phyloP scores from a whole-genome alignment of 1,140 invertebrate genomes.

The Anastrepha obliqua region DNA sequence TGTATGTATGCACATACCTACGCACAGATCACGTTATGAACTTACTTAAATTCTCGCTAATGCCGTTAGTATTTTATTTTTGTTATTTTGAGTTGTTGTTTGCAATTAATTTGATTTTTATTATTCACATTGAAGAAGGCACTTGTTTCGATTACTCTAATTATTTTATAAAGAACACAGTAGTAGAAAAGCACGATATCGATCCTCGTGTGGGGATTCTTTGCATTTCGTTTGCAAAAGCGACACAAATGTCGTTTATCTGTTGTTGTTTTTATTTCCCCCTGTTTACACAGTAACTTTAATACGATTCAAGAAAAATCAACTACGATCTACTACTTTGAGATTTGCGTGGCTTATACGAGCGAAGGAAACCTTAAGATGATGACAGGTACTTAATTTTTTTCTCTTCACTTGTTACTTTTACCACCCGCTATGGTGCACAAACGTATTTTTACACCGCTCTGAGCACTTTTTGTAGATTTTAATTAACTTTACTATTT shows the following conservation, averaged over 20 bases:
- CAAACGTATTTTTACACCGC: slow-evolving; percentile 19
- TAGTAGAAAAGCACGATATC: slow-evolving; percentile 49
- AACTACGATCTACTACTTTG: slow-evolving; percentile 26
- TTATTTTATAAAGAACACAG: background rate
- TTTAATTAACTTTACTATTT: background rate
- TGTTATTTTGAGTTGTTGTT: slow-evolving; percentile 29
- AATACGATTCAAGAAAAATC: background rate
- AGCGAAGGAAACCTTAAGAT: slow-evolving; percentile 32
- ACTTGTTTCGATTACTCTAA: slow-evolving; percentile 52
- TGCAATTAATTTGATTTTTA: background rate
- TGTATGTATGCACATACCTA: background rate
- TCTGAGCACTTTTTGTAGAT: background rate
- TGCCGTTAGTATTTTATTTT: background rate
- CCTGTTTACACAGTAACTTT: background rate
- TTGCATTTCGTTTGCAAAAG: slow-evolving; percentile 35
- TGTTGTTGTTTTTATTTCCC: background rate
- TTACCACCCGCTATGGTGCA: background rate
- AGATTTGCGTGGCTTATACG: slow-evolving; percentile 17
- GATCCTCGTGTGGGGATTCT: slow-evolving; percentile 55
- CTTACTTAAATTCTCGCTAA: background rate
- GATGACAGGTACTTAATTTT: slow-evolving; percentile 23
- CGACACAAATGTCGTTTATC: background rate
- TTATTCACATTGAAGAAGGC: slow-evolving; percentile 50
- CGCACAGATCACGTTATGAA: too few relatives aligned
- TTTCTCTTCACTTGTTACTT: background rate